phyloP scores from a whole-genome alignment of 1,140 invertebrate genomes.

The Magallana ariakensis region DNA sequence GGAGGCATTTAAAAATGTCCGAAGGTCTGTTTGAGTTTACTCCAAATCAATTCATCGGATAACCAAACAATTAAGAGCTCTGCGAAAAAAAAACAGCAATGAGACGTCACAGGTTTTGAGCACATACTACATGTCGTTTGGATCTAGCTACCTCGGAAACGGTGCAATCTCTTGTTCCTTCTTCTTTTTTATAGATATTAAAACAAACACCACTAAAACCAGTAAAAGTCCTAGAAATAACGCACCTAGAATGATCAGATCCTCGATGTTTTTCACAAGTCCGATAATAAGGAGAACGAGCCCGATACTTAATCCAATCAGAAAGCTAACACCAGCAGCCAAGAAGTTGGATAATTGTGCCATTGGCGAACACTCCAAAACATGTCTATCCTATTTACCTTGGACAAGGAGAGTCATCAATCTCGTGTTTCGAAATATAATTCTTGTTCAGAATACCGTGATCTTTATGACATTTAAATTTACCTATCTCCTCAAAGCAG shows the following conservation, averaged over 20 bases:
- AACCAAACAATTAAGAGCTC: too few species aligned
- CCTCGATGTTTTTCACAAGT: slow-evolving; percentile 21
- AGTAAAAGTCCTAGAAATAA: slow-evolving; percentile 19
- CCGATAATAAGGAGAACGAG: neutral
- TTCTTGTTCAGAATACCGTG: neutral
- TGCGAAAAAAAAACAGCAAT: neutral
- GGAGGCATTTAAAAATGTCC: neutral
- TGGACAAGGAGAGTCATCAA: neutral
- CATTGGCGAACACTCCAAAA: neutral
- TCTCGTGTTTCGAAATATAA: neutral
- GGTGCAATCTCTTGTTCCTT: neutral
- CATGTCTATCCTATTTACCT: neutral
- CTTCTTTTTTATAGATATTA: slow-evolving; percentile 19
- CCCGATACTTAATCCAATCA: neutral
- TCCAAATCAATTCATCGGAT: too few species aligned
- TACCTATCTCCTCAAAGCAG: neutral
- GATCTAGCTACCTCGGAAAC: too few species aligned
- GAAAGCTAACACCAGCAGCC: neutral
- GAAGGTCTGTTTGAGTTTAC: neutral
- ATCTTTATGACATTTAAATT: slow-evolving; percentile 4
- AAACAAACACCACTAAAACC: neutral
- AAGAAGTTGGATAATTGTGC: neutral
- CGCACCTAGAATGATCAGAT: neutral
- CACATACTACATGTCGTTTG: neutral
- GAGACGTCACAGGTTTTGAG: slow-evolving; percentile 10